Evolutionary conservation across 2,113 vertebrate genomes (phyloP), one percentile per base, ranked within the genome.

Genomic region (Excalfactoria chinensis): DNA sequence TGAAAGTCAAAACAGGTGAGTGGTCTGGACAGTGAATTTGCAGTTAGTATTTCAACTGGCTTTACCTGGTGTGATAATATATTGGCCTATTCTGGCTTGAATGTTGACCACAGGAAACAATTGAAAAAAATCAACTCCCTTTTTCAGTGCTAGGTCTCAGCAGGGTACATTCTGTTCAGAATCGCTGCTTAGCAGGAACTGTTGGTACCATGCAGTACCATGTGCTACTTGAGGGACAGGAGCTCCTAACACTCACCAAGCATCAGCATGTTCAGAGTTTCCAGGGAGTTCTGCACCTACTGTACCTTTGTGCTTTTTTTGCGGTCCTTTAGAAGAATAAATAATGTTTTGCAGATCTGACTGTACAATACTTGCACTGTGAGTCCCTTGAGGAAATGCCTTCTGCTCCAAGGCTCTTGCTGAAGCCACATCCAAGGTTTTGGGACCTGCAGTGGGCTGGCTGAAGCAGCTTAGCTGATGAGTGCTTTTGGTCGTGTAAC

Each of bases 311-410:
- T 51, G 49, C 9, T 37, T 25, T 60, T 14, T 37, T 37, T 25
- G 22, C 41, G 17, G 58, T 32, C 17, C 20, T 55, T 55, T 15
- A 7, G 22, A 18, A 12, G 6, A 11, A 60, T 41, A 90, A 55
- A 62, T 28, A 43, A 67, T 16, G 30, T 22, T 74, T 48, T 62
- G 17, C 17, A 49, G 21, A 49, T 58, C 32, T 49, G 35, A 8
- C 34, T 53, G 34, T 62, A 25, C 22, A 64, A 37, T 14, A 37
- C 8, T 7, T 2, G n/a, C 51, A 32, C 26, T 44, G 22, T 23
- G 35, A 69, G 22, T 34, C 25, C 4, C 2, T 11, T 12, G 22
- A 18, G 18, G 22, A 9, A 75, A 8, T 2, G 0, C 4, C 32
- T 79, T 46, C 43, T 64, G 16, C 13, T n/a, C 5, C 3, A 11